Conservation (phyloP, 1,140 invertebrate species). For the Procambarus virginalis region DNA sequence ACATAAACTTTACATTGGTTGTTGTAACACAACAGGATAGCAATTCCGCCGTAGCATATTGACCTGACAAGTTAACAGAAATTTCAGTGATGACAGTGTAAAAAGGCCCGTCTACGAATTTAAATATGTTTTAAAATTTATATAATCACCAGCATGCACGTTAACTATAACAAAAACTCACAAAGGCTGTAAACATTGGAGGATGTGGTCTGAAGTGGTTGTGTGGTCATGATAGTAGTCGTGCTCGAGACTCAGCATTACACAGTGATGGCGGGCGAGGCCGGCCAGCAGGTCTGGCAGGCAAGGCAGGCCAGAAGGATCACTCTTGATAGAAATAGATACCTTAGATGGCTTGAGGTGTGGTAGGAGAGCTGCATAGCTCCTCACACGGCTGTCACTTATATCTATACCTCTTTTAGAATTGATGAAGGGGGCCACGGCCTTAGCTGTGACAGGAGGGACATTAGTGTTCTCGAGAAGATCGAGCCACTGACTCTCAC, state of each 20-base stretch:
- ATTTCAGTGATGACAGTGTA: too few species aligned
- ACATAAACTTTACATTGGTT: too few species aligned
- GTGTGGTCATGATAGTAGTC: background rate
- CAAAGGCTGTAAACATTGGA: background rate
- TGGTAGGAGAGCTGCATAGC: slow-evolving; percentile 16
- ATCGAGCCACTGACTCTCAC: background rate
- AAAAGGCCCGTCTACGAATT: too few species aligned
- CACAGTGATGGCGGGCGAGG: background rate
- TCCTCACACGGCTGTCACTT: background rate
- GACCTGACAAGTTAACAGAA: too few species aligned
- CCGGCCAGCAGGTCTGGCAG: background rate
- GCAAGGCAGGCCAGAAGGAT: background rate
- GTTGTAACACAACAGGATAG: too few species aligned
- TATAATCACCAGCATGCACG: too few species aligned
- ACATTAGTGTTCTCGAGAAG: background rate
- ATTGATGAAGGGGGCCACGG: background rate
- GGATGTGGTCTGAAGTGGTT: background rate
- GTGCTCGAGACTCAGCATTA: background rate
- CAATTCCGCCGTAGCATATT: too few species aligned
- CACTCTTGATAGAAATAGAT: background rate
- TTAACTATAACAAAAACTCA: too few species aligned
- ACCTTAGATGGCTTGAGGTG: background rate
- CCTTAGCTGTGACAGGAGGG: background rate
- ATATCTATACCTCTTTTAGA: background rate
- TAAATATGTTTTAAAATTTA: too few species aligned